Evolutionary conservation across 2,113 vertebrate species (phyloP).

Genomic region (Stigmatopora nigra): DNA sequence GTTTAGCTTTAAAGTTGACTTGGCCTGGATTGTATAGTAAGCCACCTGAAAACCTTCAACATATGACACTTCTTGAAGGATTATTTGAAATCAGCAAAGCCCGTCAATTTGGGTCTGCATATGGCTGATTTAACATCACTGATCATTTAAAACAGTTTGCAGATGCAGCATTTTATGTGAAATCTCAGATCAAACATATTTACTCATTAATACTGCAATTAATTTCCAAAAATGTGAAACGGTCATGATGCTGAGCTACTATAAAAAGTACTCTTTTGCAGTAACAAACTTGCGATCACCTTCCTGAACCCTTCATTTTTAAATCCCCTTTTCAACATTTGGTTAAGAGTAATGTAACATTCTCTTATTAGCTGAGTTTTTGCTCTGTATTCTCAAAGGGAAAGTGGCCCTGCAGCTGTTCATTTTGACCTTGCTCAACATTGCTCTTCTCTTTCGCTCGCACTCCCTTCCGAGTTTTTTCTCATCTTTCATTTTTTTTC

Average conservation of each 20-base stretch:
- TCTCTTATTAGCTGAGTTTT: constrained; percentile 31
- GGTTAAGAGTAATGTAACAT: constrained; percentile 17
- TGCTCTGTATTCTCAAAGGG: constrained; percentile 33
- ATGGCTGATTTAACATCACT: no score
- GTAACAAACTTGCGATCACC: neutral
- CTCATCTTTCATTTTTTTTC: constrained; percentile 16
- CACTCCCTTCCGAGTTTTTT: constrained; percentile 21
- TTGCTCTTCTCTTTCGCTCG: constrained; percentile 26
- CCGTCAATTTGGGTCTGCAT: no score
- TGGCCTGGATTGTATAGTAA: no score
- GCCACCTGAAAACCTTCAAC: no score
- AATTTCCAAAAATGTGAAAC: neutral
- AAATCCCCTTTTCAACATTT: constrained; percentile 24
- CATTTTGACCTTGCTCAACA: constrained; percentile 49
- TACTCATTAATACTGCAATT: neutral
- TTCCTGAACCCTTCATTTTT: constrained; percentile 4
- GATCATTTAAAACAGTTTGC: no score
- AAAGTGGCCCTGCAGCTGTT: constrained; percentile 37
- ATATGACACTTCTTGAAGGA: no score
- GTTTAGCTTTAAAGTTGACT: no score
- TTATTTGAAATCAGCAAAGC: no score
- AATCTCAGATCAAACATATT: no score
- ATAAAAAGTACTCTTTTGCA: neutral
- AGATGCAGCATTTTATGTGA: no score
- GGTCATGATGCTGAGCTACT: neutral